Base-by-base conservation (phyloP, 2,797 vertebrate species). In the Coilia nasus region DNA sequence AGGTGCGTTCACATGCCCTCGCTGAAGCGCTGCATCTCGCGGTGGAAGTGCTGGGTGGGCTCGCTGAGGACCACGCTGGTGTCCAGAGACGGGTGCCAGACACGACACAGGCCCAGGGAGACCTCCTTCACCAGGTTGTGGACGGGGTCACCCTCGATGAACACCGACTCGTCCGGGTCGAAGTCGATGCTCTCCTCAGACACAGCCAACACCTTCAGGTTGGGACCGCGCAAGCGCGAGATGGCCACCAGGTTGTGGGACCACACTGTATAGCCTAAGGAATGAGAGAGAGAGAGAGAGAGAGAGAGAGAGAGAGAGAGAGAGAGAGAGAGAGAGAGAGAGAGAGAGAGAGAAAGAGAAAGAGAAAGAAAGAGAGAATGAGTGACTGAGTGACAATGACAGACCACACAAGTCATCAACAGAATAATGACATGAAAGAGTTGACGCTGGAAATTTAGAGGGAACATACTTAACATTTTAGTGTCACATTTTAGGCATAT, bases 111-210 rank as follows among this genome's bases (percentile, higher is more conserved):
- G 82, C 98, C 97, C 31, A 97, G 95, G 21, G 98, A 99, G 47
- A 99, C 98, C 94, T 99, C 97, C 93, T 99, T 98, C 88, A 99
- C 97, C 89, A 99, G 97, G 93, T 98, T 97, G 90, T 97, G 97
- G 85, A 98, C 96, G 7, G 98, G 98, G 94, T 99, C 97, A 64
- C 97, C 98, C 86, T 98, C 97, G 91, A 96, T 94, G 93, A 96
- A 97, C 83, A 97, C 93, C 28, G 97, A 95, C 95, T 98, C 97
- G 90, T 98, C 97, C 57, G 98, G 98, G 92, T 99, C 98, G 14
- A 99, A 99, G 95, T 99, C 97, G 91, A 99, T 97, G 96, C 98
- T 99, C 94, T 99, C 98, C 93, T 99, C 98, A 0, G 98, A 98
- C 91, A 99, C 97, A 31, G 97, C 97, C 86, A 99, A 96, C 86